Conservation (phyloP, 2,888 invertebrate species). For the Beris chalybata region DNA sequence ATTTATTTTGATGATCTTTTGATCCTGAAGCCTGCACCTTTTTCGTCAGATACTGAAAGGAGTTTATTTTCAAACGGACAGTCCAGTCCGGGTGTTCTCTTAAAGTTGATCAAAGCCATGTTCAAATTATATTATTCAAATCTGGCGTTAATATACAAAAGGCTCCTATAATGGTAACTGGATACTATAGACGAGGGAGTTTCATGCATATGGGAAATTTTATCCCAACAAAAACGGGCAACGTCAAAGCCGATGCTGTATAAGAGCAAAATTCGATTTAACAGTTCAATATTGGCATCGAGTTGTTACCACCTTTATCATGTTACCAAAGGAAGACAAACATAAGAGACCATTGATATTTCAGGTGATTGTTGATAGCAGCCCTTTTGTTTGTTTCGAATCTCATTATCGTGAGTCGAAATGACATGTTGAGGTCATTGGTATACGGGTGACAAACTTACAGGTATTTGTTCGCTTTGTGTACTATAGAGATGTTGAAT, state of each 20-base stretch:
- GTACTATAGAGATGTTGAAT: too few species aligned
- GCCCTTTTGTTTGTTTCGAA: constrained; percentile 34
- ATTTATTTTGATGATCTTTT: too few species aligned
- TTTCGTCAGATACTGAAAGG: too few species aligned
- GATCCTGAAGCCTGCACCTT: too few species aligned
- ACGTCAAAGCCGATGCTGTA: background rate
- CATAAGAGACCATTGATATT: constrained; percentile 22
- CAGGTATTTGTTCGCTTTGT: too few species aligned
- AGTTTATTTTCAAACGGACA: too few species aligned
- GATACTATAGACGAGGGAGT: too few species aligned
- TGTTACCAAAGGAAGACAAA: constrained; percentile 34
- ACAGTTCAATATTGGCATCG: constrained; percentile 11
- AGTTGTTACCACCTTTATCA: constrained; percentile 34
- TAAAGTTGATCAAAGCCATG: too few species aligned
- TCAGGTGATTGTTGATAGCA: constrained; percentile 25
- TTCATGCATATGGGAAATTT: background rate
- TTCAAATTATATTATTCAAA: too few species aligned
- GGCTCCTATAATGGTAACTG: too few species aligned
- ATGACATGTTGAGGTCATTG: constrained; percentile 33
- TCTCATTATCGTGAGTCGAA: constrained; percentile 32
- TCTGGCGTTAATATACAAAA: too few species aligned
- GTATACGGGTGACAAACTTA: background rate
- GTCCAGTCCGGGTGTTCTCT: too few species aligned
- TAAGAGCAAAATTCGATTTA: constrained; percentile 2
- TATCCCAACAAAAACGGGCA: constrained; percentile 3